Conservation (phyloP, 2,797 vertebrate species). For the Danio choprae region DNA sequence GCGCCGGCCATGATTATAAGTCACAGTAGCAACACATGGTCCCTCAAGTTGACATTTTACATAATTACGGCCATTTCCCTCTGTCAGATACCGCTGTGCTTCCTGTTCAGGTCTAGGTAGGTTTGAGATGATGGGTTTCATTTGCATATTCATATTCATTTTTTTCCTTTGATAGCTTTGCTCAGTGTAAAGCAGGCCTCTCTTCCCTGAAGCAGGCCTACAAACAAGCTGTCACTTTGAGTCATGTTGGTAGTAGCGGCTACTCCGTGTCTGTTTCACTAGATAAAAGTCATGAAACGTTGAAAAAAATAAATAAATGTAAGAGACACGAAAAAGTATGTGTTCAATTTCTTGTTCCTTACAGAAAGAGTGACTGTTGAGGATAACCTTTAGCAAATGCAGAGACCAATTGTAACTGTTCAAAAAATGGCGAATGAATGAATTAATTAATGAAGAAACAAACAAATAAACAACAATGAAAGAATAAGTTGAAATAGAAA, state of each 20-base stretch:
- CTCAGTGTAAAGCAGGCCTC: conserved; percentile 36
- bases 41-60: conserved; percentile 39
- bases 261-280: conserved; percentile 43
- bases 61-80: conserved; percentile 51
- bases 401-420: neutral
- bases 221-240: conserved; percentile 60
- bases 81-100: conserved; percentile 43
- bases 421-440: too few species aligned
- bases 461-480: too few species aligned
- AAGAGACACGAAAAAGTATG: neutral
- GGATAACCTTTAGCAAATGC: neutral
- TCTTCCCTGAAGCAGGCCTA: conserved; percentile 44
- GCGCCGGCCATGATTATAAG: conserved; percentile 38
- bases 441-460: too few species aligned
- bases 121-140: conserved; percentile 45
- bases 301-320: neutral
- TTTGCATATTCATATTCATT: conserved; percentile 56
- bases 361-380: conserved; percentile 3
- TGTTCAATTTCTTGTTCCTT: conserved; percentile 23
- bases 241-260: conserved; percentile 60
- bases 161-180: conserved; percentile 41
- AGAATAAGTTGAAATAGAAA: too few species aligned
- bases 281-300: conserved; percentile 38
- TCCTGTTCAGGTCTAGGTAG: conserved; percentile 38
- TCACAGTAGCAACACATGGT: conserved; percentile 29